phyloP scores from a whole-genome alignment of 2,113 vertebrate species.

The Megaceryle torquata region DNA sequence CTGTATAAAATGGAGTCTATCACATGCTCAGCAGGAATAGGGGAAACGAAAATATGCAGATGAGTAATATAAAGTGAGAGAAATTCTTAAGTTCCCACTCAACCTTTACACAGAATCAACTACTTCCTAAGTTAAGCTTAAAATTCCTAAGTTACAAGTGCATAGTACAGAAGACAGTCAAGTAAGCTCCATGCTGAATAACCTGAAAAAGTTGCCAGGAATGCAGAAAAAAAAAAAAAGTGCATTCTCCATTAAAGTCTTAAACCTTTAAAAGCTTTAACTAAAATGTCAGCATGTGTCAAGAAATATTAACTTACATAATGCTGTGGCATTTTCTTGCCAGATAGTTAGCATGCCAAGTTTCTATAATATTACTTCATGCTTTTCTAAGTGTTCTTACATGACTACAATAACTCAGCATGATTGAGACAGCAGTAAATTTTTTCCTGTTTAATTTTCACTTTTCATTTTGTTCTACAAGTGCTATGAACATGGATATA shows the following conservation, averaged over 20 bases:
- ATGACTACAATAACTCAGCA: conserved; percentile 45
- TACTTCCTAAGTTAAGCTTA: neutral
- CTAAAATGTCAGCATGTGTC: conserved; percentile 14
- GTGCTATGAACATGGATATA: neutral
- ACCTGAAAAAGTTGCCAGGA: neutral
- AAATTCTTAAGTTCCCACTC: neutral
- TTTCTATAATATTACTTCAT: conserved; percentile 24
- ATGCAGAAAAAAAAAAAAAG: neutral
- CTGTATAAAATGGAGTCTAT: neutral
- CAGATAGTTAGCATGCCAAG: conserved; percentile 15
- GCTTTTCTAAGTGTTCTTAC: conserved; percentile 42
- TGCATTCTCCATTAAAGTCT: neutral
- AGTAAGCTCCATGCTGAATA: neutral
- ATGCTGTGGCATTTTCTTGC: neutral
- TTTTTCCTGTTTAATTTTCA: conserved; percentile 39
- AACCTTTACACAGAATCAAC: neutral
- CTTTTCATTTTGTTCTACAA: neutral
- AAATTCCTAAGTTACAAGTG: neutral
- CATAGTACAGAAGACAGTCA: neutral
- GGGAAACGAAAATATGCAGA: neutral
- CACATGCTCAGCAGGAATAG: neutral
- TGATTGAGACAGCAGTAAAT: conserved; percentile 37
- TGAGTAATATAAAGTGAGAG: neutral
- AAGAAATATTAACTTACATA: conserved; percentile 44
- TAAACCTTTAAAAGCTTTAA: conserved; percentile 34